Evolutionary conservation across 2,888 invertebrate species (phyloP).

Genomic region (Megastigmus dorsalis): DNA sequence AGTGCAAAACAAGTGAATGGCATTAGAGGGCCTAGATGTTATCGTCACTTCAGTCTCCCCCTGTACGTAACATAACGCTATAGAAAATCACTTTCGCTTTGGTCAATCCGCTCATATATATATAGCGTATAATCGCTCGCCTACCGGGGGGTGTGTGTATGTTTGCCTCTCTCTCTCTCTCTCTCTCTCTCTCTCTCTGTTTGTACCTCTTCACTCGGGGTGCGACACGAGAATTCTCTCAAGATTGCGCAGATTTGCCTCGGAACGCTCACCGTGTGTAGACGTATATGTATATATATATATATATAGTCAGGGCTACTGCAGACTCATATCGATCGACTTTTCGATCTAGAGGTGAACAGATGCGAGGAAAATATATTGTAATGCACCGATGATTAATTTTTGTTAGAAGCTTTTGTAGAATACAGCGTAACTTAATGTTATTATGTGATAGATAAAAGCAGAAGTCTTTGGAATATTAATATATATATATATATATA

Average conservation of each 20-base stretch:
- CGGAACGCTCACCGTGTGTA: too few relatives aligned
- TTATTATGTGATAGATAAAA: too few relatives aligned
- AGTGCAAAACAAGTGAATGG: constrained; percentile 70
- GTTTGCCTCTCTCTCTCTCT: neutral
- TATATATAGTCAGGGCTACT: neutral
- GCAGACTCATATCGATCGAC: constrained; percentile 11
- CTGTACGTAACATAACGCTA: constrained; percentile 53
- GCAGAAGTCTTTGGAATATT: too few relatives aligned
- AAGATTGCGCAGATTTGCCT: constrained; percentile 51
- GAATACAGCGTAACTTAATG: too few relatives aligned
- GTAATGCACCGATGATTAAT: too few relatives aligned
- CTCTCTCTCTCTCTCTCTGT: neutral
- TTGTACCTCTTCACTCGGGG: neutral
- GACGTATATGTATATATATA: too few relatives aligned
- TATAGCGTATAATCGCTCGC: constrained; percentile 56
- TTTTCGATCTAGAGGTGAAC: neutral
- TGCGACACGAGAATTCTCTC: constrained; percentile 62
- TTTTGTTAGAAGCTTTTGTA: too few relatives aligned
- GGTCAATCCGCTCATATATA: constrained; percentile 58
- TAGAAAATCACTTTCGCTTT: constrained; percentile 71
- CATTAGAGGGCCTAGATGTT: constrained; percentile 68
- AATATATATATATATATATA: too few relatives aligned
- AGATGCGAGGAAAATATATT: too few relatives aligned
- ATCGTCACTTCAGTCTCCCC: constrained; percentile 58
- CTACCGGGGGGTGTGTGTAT: constrained; percentile 52